Evolutionary conservation across 2,797 vertebrate species (phyloP).

Genomic region (Delichon dasypus): DNA sequence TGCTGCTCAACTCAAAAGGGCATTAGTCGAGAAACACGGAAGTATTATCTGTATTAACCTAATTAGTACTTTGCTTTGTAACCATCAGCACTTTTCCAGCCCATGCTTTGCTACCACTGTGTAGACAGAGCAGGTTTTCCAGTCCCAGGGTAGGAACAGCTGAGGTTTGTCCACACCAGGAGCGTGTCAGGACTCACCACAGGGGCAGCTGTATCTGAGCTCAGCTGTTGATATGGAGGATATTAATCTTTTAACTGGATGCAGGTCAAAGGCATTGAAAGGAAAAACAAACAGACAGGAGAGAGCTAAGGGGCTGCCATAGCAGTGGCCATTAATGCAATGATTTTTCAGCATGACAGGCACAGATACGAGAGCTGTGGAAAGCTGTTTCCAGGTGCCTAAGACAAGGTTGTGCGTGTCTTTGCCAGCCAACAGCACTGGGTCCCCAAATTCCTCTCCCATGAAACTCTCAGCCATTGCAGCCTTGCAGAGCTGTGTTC

Average conservation of each 20-base stretch:
- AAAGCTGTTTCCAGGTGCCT: background rate
- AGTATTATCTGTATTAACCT: background rate
- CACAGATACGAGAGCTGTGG: background rate
- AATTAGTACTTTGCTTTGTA: background rate
- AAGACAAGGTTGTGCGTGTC: background rate
- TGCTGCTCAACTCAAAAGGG: background rate
- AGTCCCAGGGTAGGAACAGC: background rate
- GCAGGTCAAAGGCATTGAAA: background rate
- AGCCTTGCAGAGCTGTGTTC: background rate
- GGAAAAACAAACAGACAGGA: conserved; percentile 8
- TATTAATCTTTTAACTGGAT: background rate
- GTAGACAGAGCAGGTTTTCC: background rate
- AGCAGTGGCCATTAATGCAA: background rate
- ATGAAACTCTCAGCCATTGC: background rate
- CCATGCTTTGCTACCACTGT: background rate
- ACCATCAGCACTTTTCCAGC: background rate
- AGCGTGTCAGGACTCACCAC: background rate
- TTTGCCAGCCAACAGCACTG: background rate
- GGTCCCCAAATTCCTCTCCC: background rate
- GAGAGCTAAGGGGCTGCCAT: background rate
- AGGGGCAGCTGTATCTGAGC: background rate
- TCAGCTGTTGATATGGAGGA: background rate
- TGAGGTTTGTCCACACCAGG: background rate
- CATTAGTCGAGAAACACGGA: background rate
- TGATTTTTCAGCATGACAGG: background rate